A percentile compares a stretch with the other conserved stretches of the same genome.
phyloP scores from a whole-genome alignment of 2,888 invertebrate genomes.

The Aspidiotus rigidus region DNA sequence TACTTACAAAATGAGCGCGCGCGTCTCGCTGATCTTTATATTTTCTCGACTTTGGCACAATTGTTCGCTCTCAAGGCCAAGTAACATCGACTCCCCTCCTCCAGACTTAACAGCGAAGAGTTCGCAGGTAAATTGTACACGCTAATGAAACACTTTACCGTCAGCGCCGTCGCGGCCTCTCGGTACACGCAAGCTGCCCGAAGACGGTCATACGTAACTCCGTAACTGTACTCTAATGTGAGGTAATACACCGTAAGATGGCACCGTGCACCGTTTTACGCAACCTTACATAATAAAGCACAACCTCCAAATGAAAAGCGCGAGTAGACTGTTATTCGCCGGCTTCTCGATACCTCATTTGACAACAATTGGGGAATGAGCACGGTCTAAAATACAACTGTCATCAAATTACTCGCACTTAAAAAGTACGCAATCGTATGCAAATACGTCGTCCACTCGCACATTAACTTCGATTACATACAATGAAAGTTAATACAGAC shows the following conservation, averaged over 20 bases:
- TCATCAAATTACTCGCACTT: no score
- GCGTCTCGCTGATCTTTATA: conserved; percentile 19
- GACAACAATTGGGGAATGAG: no score
- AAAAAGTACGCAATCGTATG: no score
- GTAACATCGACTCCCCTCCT: conserved; percentile 24
- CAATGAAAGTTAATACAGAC: no score
- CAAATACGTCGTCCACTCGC: no score
- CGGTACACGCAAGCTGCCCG: neutral
- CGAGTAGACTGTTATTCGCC: no score
- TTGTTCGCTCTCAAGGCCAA: conserved; percentile 30
- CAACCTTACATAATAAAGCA: conserved; percentile 30
- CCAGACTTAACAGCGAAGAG: neutral
- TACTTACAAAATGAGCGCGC: neutral
- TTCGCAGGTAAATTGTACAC: neutral
- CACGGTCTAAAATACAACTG: no score
- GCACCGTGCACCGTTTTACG: conserved; percentile 26
- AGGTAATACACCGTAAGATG: conserved; percentile 29
- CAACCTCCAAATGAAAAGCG: conserved; percentile 19
- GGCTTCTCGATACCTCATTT: no score
- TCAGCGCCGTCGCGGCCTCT: conserved; percentile 7
- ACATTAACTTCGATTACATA: no score
- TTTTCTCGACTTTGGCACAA: conserved; percentile 28
- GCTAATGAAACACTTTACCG: conserved; percentile 10
- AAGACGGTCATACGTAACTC: conserved; percentile 19
- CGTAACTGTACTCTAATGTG: conserved; percentile 6